phyloP scores from a whole-genome alignment of 2,113 vertebrate species.

The Dasyurus viverrinus region DNA sequence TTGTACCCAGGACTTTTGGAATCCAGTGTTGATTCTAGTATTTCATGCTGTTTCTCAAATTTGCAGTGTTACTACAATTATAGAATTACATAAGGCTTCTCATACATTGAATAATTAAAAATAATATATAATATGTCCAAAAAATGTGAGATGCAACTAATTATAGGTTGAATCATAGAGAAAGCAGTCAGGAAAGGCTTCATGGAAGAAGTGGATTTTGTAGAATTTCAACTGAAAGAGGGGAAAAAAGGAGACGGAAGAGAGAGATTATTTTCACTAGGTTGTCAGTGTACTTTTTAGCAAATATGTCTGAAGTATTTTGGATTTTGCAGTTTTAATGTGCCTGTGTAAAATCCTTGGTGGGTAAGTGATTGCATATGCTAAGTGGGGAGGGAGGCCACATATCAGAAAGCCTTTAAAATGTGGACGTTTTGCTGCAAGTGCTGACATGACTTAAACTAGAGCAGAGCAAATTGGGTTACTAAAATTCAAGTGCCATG shows the following conservation, averaged over 20 bases:
- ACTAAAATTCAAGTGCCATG: slow-evolving; percentile 20
- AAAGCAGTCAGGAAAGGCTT: neutral
- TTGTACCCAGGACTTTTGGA: neutral
- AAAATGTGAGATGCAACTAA: neutral
- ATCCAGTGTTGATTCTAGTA: neutral
- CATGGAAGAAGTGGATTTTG: neutral
- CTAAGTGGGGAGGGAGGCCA: neutral
- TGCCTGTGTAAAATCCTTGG: neutral
- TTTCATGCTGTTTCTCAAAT: neutral
- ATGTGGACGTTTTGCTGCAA: neutral
- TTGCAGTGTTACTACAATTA: neutral
- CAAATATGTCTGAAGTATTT: neutral
- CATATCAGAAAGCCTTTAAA: neutral
- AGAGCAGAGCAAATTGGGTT: neutral
- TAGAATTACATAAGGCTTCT: neutral
- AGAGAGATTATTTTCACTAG: neutral
- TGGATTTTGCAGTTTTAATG: neutral
- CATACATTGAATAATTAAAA: neutral
- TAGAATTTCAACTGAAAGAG: neutral
- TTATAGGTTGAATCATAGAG: neutral
- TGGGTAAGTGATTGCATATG: slow-evolving; percentile 2
- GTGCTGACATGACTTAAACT: neutral
- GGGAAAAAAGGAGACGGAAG: neutral
- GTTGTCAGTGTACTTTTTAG: neutral
- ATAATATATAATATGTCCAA: neutral